Percentiles rank a stretch among this genome's conserved stretches.
Evolutionary conservation across 2,797 vertebrate species (phyloP).

Genomic region (Craterocephalus amniculus): DNA sequence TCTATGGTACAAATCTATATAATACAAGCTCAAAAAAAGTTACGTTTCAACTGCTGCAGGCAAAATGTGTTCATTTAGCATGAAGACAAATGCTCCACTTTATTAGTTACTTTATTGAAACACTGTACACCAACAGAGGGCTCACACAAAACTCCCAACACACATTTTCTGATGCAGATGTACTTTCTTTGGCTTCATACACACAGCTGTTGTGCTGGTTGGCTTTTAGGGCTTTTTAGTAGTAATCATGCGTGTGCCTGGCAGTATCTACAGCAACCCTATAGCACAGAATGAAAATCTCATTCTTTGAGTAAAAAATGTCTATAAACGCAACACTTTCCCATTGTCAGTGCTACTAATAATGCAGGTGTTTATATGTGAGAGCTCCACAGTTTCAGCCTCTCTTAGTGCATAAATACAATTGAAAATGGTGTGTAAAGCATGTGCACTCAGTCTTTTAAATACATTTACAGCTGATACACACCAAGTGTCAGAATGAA

Average conservation of each 20-base stretch:
- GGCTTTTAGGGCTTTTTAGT: conserved; percentile 2
- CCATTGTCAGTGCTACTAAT: not conserved
- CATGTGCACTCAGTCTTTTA: conserved; percentile 34
- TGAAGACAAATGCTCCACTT: too few relatives aligned
- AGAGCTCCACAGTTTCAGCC: not conserved
- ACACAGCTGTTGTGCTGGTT: conserved; percentile 17
- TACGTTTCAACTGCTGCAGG: too few relatives aligned
- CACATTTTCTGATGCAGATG: conserved; percentile 45
- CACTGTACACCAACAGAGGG: conserved; percentile 61
- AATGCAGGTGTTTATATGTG: not conserved
- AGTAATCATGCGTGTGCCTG: not conserved
- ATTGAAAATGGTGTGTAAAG: conserved; percentile 50
- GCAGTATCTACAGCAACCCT: not conserved
- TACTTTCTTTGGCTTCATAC: conserved; percentile 39
- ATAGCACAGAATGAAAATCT: not conserved
- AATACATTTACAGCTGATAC: conserved; percentile 14
- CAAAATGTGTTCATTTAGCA: too few relatives aligned
- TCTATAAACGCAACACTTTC: not conserved
- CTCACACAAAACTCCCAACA: conserved; percentile 42
- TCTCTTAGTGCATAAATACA: conserved; percentile 9
- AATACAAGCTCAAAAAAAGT: too few relatives aligned
- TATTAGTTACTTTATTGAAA: too few relatives aligned
- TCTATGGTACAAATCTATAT: too few relatives aligned
- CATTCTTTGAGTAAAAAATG: not conserved
- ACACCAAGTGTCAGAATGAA: conserved; percentile 27